Conservation (phyloP, 2,888 invertebrate genomes). For the Philereme transversata region DNA sequence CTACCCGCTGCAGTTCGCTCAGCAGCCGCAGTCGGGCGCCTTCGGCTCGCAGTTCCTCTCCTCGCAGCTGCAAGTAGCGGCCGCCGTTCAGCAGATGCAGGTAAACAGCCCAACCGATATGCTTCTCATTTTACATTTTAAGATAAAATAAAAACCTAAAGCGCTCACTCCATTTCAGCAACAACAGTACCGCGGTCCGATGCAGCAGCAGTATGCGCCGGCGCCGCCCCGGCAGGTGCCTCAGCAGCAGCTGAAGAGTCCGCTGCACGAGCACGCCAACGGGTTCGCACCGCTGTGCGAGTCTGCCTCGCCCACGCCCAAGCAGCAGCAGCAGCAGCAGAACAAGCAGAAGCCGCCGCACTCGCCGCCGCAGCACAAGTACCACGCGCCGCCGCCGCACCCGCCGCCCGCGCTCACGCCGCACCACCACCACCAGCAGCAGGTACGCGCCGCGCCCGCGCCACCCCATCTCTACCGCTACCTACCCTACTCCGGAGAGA, state of each 20-base stretch:
- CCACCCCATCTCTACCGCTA: slow-evolving; percentile 46
- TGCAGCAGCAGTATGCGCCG: slow-evolving; percentile 78
- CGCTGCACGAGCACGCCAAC: slow-evolving; percentile 79
- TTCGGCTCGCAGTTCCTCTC: slow-evolving; percentile 77
- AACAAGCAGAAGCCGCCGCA: slow-evolving; percentile 72
- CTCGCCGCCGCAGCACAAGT: slow-evolving; percentile 80
- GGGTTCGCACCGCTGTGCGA: slow-evolving; percentile 85
- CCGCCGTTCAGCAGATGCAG: slow-evolving; percentile 80
- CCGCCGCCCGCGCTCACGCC: slow-evolving; percentile 66
- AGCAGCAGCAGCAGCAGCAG: slow-evolving; percentile 52
- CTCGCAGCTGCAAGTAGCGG: slow-evolving; percentile 75
- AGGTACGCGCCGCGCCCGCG: slow-evolving; percentile 45
- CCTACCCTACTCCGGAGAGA: slow-evolving; percentile 15
- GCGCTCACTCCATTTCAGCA: slow-evolving; percentile 36
- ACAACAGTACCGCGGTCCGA: slow-evolving; percentile 76
- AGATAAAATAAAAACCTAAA: neutral
- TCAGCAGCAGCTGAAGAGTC: slow-evolving; percentile 84
- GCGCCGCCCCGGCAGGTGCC: slow-evolving; percentile 67
- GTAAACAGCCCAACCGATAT: slow-evolving; percentile 39
- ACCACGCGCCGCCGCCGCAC: slow-evolving; percentile 72
- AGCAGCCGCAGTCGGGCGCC: slow-evolving; percentile 82
- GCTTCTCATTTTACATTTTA: too few species aligned
- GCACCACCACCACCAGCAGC: slow-evolving; percentile 72
- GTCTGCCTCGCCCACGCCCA: slow-evolving; percentile 81
- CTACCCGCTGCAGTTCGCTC: slow-evolving; percentile 86